Evolutionary conservation across 35 echinoderm and acorn worm species (phyloP).

Genomic region (Ophioderma brevispina): DNA sequence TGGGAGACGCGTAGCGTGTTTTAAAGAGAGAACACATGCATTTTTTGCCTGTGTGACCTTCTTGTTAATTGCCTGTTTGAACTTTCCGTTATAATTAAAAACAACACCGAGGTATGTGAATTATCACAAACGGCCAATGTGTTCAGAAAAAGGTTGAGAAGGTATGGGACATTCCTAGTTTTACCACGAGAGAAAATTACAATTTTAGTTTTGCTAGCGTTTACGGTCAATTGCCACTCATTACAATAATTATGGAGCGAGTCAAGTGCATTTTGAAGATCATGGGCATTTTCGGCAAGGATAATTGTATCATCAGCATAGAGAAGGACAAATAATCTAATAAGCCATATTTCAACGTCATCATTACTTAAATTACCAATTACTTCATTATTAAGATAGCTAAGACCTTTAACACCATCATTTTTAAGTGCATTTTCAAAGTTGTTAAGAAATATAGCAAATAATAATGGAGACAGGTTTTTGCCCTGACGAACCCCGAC

Average conservation of each 20-base stretch:
- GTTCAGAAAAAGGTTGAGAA: conserved; percentile 2
- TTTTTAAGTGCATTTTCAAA: background rate
- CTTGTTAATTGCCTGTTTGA: conserved; percentile 16
- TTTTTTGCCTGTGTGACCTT: background rate
- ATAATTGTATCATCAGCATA: conserved; percentile 39
- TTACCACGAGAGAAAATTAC: conserved; percentile 50
- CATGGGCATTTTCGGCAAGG: conserved; percentile 26
- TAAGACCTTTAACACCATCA: conserved; percentile 9
- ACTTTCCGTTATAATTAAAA: conserved; percentile 20
- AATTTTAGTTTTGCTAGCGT: conserved; percentile 35
- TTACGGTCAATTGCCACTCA: conserved; percentile 39
- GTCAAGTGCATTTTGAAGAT: conserved; percentile 32
- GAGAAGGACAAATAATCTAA: conserved; percentile 20
- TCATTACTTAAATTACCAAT: conserved; percentile 9
- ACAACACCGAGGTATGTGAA: conserved; percentile 39
- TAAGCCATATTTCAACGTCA: conserved; percentile 22
- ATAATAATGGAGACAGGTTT: conserved; percentile 22
- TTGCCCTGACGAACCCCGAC: conserved; percentile 19
- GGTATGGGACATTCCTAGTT: conserved; percentile 1
- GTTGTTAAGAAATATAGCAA: conserved; percentile 20
- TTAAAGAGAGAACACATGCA: conserved; percentile 7
- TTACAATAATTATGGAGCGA: conserved; percentile 37
- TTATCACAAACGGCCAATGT: conserved; percentile 6
- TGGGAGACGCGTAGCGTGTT: background rate
- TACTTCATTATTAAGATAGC: background rate